These are phyloP conservation scores for Protodeltote pygarga DNA, from an alignment of 2,888 invertebrate genomes.

Conservation along the genomic window DNA sequence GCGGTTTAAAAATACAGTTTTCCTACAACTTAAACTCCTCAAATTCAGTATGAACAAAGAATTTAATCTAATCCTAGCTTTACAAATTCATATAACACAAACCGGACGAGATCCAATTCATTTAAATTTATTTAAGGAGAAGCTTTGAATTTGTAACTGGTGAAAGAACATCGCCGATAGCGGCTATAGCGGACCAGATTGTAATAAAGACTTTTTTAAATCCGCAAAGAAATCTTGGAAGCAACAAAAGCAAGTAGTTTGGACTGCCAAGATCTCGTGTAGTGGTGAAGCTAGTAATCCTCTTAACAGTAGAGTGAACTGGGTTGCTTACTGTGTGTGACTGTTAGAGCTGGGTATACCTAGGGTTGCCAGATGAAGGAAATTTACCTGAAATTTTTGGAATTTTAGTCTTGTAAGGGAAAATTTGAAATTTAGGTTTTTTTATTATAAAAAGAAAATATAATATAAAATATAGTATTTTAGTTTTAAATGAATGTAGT, in stretches of 20 bases:
- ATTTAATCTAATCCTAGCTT: constrained; percentile 29
- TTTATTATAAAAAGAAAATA: too few species aligned
- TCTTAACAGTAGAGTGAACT: constrained; percentile 62
- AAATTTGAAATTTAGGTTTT: too few species aligned
- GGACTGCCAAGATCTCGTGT: constrained; percentile 60
- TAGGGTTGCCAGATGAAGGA: too few species aligned
- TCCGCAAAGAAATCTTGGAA: constrained; percentile 66
- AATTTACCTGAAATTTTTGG: too few species aligned
- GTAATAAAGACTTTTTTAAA: constrained; percentile 57
- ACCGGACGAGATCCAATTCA: constrained; percentile 30
- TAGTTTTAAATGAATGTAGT: too few species aligned
- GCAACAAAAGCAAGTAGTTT: constrained; percentile 63
- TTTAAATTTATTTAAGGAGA: constrained; percentile 42
- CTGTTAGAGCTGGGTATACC: constrained; percentile 31
- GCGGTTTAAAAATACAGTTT: too few species aligned
- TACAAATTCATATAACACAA: constrained; percentile 44
- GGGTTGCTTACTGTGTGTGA: constrained; percentile 53
- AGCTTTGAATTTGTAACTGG: constrained; percentile 42
- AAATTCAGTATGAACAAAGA: constrained; percentile 23
- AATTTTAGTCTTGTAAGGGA: too few species aligned
- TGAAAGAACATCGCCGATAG: constrained; percentile 54
- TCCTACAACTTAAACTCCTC: too few species aligned
- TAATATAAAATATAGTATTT: too few species aligned
- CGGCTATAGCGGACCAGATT: constrained; percentile 47
- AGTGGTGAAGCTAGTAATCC: constrained; percentile 63